Conservation (phyloP, 2,888 invertebrate species). For the Cataglyphis albicans region DNA sequence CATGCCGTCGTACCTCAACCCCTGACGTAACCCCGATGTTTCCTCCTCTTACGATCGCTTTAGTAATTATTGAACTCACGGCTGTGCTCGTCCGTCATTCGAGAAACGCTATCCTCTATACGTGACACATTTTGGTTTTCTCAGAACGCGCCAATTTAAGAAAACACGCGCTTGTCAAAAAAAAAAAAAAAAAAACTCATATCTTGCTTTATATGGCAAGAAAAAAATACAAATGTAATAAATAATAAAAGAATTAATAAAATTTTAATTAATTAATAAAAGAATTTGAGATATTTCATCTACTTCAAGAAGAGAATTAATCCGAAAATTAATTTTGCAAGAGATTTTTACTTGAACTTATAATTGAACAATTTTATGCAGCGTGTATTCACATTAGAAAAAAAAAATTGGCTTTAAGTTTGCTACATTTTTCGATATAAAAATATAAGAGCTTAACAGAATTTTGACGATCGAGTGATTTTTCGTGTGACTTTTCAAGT, state of each 20-base stretch:
- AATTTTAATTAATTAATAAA: background rate
- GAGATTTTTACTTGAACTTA: background rate
- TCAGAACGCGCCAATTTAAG: conserved; percentile 33
- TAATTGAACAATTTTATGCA: background rate
- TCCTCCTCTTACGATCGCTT: conserved; percentile 64
- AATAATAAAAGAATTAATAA: too few relatives aligned
- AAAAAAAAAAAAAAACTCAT: background rate
- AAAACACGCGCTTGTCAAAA: conserved; percentile 34
- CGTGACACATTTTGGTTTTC: conserved; percentile 73
- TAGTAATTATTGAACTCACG: conserved; percentile 74
- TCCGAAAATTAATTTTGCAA: background rate
- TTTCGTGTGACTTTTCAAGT: conserved; percentile 79
- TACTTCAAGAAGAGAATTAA: background rate
- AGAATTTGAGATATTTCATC: background rate
- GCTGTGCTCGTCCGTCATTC: conserved; percentile 70
- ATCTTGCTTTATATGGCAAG: background rate
- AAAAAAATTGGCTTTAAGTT: background rate
- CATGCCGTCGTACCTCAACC: conserved; percentile 75
- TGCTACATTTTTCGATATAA: background rate
- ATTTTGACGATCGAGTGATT: conserved; percentile 70
- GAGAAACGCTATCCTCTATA: conserved; percentile 59
- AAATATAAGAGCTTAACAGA: background rate
- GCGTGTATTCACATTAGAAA: background rate
- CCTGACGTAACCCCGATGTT: conserved; percentile 64
- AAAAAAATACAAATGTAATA: background rate